Base-by-base conservation (phyloP, 2,113 vertebrate species). In the Phalacrocorax aristotelis region DNA sequence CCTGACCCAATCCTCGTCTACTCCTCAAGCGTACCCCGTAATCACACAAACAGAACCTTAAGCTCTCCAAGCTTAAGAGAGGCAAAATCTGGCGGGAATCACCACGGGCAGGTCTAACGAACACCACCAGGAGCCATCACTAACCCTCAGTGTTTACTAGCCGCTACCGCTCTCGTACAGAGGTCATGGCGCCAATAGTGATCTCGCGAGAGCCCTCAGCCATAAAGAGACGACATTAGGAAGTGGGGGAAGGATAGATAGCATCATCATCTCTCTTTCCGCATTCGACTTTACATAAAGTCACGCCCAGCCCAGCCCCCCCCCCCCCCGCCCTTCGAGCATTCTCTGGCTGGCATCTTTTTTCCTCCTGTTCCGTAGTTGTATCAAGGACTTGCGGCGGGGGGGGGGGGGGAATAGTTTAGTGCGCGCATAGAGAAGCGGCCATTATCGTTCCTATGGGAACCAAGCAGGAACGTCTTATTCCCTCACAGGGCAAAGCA, bases 121-220 rank as follows among this genome's bases (percentile, higher is more conserved):
- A 62, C 58, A 49, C 79, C 70, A 54, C 42, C 75, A 38, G 62
- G 13, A 91, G 68, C 97, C 97, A 89, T 86, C 83, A 75, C 78
- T 60, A 81, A 78, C 54, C 78, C 32, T 89, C 90, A 76, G 69
- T 97, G 93, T 97, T 98, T 97, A 98, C 97, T 97, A 91, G 92
- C 69, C 75, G 83, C 93, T 66, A 65, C 57, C 36, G 90, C 95
- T 97, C 97, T 97, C 96, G 95, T 97, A 98, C 97, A 96, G 97
- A 97, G 97, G 96, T 98, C 97, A 97, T 95, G 95, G 97, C 91
- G 91, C 97, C 97, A 98, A 98, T 3, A 87, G 54, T 15, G 69
- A 91, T 98, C 97, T 98, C 90, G 83, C 80, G 83, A 93, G 90
- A 96, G 38, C 54, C 23, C 74, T 49, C 81, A 40, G 86, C 38